Evolutionary conservation across 2,888 invertebrate genomes (phyloP).

Genomic region (Saturnia japonica): DNA sequence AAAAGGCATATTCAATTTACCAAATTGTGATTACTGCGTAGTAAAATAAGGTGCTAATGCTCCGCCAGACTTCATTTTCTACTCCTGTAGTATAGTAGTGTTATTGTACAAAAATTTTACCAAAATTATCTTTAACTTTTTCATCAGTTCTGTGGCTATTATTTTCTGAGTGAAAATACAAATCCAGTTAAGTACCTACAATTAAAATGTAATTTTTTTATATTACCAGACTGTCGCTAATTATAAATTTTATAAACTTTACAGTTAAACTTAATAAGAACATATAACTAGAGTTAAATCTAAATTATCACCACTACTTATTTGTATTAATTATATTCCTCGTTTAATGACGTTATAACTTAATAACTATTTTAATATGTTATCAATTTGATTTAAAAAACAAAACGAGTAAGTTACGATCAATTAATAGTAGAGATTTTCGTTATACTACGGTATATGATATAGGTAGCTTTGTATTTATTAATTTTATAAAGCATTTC

Average conservation of each 20-base stretch:
- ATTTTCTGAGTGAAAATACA: not conserved
- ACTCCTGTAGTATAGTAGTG: too few species aligned
- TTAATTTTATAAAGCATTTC: not conserved
- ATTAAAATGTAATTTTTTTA: too few species aligned
- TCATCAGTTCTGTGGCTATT: not conserved
- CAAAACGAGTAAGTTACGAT: not conserved
- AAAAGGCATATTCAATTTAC: too few species aligned
- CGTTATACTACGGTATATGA: too few species aligned
- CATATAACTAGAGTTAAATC: not conserved
- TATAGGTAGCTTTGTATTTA: not conserved
- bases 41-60: too few species aligned
- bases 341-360: not conserved
- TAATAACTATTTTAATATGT: not conserved
- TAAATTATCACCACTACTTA: not conserved
- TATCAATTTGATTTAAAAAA: not conserved
- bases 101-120: too few species aligned
- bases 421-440: too few species aligned
- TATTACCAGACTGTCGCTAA: too few species aligned
- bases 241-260: too few species aligned
- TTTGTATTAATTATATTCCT: not conserved
- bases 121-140: too few species aligned
- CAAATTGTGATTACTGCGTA: too few species aligned
- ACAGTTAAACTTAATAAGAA: not conserved
- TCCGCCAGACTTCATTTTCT: too few species aligned
- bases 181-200: not conserved